Evolutionary conservation across 2,888 invertebrate species (phyloP), one percentile per base, ranked within the genome.

Genomic region (Teinopalpus imperialis): DNA sequence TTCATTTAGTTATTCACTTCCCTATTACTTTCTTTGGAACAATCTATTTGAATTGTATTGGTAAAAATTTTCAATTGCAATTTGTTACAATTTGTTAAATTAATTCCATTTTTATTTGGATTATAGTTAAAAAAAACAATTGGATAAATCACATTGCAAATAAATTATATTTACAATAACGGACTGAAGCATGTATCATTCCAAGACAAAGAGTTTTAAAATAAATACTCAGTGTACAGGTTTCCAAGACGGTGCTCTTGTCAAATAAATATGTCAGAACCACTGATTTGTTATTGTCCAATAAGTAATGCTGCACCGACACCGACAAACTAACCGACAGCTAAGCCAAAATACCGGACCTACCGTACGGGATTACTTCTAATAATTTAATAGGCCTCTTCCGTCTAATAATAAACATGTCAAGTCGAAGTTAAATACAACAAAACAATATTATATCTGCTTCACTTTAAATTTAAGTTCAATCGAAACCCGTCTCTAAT

Each of bases 321-420:
- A 72, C 71, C 67, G 67, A 69, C 63, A 57, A 30, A 36, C 56
- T 57, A 59, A 65, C 62, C 61, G 68, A 69, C 75, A 69, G 73
- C 66, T 69, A 67, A 69, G 74, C 78, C 76, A 77, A 77, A 82
- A 80, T 78, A 76, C 76, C 75, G 61, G 70, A 69, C 77, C 74
- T 67, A 75, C 74, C 65, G 66, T 69, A 59, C 64, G 65, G 78
- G 82, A 82, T 85, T 85, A 85, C 69, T 71, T 69, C 74, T 70
- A 79, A 83, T 81, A 81, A 85, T 85, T 85, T 85, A 86, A 87
- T 83, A 83, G 83, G 75, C 72, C 74, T 71, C 76, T 80, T 80
- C 81, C 73, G 65, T 67, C 76, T 76, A 76, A 85, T 81, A 86
- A 86, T 86, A 87, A 86, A 85, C 81, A 85, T 85, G 86, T 85